Percentiles rank a stretch among this genome's conserved stretches.
These are phyloP conservation scores for Morbakka virulenta DNA, from an alignment of 30 jellyfish, hydroid and myxozoan species.

Conservation along the genomic window DNA sequence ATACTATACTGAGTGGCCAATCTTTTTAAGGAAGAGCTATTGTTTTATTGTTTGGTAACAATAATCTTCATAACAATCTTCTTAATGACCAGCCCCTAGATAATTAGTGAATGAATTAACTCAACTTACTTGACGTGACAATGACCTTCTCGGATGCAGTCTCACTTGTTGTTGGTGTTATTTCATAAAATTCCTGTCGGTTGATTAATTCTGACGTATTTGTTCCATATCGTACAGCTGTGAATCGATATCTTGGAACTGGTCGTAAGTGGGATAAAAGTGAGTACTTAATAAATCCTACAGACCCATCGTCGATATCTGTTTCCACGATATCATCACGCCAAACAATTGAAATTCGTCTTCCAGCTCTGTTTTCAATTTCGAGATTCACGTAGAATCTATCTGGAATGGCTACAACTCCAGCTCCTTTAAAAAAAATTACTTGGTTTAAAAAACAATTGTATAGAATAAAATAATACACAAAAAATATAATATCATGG, in stretches of 20 bases:
- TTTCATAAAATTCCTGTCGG: slow-evolving; percentile 36
- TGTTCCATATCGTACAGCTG: slow-evolving; percentile 85
- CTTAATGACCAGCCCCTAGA: no score
- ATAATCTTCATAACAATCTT: no score
- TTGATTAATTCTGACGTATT: slow-evolving; percentile 75
- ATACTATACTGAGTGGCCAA: no score
- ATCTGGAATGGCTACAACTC: slow-evolving; percentile 58
- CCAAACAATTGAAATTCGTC: slow-evolving; percentile 87
- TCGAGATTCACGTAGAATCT: slow-evolving; percentile 42
- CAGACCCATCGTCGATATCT: slow-evolving; percentile 86
- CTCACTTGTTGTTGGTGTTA: slow-evolving; percentile 44
- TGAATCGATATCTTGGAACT: slow-evolving; percentile 65
- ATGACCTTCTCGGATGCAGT: slow-evolving; percentile 47
- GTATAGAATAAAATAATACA: no score
- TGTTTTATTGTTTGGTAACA: no score
- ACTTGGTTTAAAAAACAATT: no score
- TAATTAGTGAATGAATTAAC: no score
- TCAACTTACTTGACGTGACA: slow-evolving; percentile 78
- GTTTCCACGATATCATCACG: slow-evolving; percentile 91
- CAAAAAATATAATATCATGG: no score
- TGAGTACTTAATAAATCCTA: slow-evolving; percentile 56
- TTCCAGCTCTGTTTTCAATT: slow-evolving; percentile 85
- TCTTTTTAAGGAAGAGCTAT: no score
- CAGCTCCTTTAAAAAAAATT: slow-evolving; percentile 22
- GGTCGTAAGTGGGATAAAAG: slow-evolving; percentile 61